A percentile compares a stretch with the other conserved stretches of the same genome.
Conservation (phyloP, 30 jellyfish, hydroid and myxozoan genomes). For the Rhopilema esculentum region DNA sequence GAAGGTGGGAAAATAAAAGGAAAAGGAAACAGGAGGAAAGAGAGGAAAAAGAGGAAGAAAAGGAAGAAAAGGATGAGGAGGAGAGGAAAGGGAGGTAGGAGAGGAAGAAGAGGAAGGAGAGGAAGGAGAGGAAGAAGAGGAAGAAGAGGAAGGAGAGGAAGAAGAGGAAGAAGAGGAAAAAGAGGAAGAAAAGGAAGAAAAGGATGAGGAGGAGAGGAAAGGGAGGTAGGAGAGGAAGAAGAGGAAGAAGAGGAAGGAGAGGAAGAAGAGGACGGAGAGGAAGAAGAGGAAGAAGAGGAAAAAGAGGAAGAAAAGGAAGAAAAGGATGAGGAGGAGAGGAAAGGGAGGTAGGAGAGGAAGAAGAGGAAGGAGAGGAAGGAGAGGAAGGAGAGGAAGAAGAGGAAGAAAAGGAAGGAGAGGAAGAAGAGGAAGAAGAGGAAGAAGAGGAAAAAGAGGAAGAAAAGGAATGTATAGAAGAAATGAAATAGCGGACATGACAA, state of each 20-base stretch:
- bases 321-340: background rate
- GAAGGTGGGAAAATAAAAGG: no score
- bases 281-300: constrained; percentile 3
- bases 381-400: background rate
- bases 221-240: background rate
- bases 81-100: background rate
- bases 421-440: no score
- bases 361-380: background rate
- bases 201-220: background rate
- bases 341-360: background rate
- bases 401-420: no score
- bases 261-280: background rate
- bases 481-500: background rate
- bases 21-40: no score
- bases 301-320: constrained; percentile 1
- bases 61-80: background rate
- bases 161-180: background rate
- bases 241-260: background rate
- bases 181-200: background rate
- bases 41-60: background rate
- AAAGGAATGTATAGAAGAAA: no score
- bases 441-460: no score
- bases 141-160: background rate
- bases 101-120: background rate
- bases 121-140: background rate